phyloP scores from a whole-genome alignment of 2,888 invertebrate genomes.

The Drosophila flavopinicola region DNA sequence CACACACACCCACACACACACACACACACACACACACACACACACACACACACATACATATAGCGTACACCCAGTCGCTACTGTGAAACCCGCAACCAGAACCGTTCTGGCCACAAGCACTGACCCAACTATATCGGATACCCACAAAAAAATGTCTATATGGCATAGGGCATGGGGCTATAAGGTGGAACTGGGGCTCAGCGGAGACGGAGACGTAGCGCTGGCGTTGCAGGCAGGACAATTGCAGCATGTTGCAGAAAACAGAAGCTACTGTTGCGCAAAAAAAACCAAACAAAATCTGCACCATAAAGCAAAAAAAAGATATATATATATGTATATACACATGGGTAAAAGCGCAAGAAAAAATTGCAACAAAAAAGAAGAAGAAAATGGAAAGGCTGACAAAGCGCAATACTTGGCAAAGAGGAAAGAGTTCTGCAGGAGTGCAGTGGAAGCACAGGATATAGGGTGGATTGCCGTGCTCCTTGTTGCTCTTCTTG shows the following conservation, averaged over 20 bases:
- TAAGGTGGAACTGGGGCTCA: too few species aligned
- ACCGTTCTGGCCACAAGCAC: slow-evolving; percentile 84
- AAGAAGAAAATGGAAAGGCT: slow-evolving; percentile 42
- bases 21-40: neutral
- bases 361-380: neutral
- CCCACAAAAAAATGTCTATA: slow-evolving; percentile 77
- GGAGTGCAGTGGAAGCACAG: too few species aligned
- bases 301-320: slow-evolving; percentile 56
- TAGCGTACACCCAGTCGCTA: slow-evolving; percentile 44
- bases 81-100: slow-evolving; percentile 78
- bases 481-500: slow-evolving; percentile 2
- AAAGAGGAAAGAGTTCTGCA: neutral
- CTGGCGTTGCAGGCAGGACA: slow-evolving; percentile 37
- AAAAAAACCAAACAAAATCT: slow-evolving; percentile 45
- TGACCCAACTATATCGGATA: slow-evolving; percentile 83
- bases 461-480: neutral
- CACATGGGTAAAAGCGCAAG: too few species aligned
- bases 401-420: slow-evolving; percentile 42
- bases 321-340: too few species aligned
- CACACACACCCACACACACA: slow-evolving; percentile 19
- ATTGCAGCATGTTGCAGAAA: slow-evolving; percentile 77
- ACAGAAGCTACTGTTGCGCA: slow-evolving; percentile 43
- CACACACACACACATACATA: slow-evolving; percentile 14
- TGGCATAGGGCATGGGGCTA: slow-evolving; percentile 5
- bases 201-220: neutral